These are phyloP conservation scores for Actias luna DNA, from an alignment of 2,888 invertebrate species.

Conservation along the genomic window DNA sequence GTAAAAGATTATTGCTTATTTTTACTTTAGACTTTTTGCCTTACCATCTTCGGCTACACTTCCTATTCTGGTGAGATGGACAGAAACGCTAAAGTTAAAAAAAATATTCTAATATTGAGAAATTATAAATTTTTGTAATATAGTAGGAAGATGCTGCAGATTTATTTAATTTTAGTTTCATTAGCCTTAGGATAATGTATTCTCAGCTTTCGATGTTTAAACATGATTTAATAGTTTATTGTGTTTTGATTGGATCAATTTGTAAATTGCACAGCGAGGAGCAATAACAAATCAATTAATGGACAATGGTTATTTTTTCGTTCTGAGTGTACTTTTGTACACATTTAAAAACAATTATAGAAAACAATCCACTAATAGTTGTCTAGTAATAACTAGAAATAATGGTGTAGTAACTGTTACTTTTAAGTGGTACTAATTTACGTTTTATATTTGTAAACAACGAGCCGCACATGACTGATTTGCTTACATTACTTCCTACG, in stretches of 20 bases:
- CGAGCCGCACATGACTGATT: slow-evolving; percentile 45
- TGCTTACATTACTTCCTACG: slow-evolving; percentile 49
- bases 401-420: slow-evolving; percentile 18
- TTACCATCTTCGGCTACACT: no score
- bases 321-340: neutral
- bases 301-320: slow-evolving; percentile 7
- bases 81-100: no score
- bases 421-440: slow-evolving; percentile 44
- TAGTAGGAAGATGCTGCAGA: neutral
- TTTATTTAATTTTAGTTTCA: neutral
- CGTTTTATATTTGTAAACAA: slow-evolving; percentile 52
- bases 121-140: neutral
- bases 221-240: neutral
- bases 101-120: neutral
- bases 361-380: slow-evolving; percentile 12
- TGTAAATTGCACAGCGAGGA: neutral
- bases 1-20: no score
- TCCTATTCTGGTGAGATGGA: no score
- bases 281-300: slow-evolving; percentile 6
- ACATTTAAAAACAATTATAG: slow-evolving; percentile 11
- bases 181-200: neutral
- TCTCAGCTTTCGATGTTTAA: slow-evolving; percentile 8
- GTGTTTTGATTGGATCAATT: slow-evolving; percentile 7
- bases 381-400: slow-evolving; percentile 18
- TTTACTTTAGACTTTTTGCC: no score